These are phyloP conservation scores for Matsumurasca onukii DNA, from an alignment of 1,140 invertebrate genomes.

Conservation along the genomic window DNA sequence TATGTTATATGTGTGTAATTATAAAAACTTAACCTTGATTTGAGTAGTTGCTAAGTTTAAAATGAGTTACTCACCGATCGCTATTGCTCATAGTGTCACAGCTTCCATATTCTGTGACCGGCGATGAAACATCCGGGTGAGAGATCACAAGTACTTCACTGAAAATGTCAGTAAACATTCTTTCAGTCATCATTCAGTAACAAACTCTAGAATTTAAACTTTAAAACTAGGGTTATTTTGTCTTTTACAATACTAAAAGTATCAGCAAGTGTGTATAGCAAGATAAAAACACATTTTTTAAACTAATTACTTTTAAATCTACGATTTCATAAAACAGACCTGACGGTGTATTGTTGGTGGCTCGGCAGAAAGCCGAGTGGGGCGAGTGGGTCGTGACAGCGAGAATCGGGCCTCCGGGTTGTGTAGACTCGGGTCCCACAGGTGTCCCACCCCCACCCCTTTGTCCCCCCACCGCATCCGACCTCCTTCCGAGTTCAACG, in stretches of 20 bases:
- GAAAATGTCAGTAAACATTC: no score
- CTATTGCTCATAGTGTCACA: slow-evolving; percentile 14
- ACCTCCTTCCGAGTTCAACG: slow-evolving; percentile 53
- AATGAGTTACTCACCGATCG: slow-evolving; percentile 8
- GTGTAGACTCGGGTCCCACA: slow-evolving; percentile 56
- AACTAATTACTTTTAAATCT: no score
- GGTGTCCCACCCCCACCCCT: slow-evolving; percentile 59
- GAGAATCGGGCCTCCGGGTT: slow-evolving; percentile 45
- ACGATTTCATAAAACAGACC: slow-evolving; percentile 12
- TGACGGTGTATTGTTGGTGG: slow-evolving; percentile 40
- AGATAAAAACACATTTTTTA: no score
- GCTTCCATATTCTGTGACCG: slow-evolving; percentile 13
- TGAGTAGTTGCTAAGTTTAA: no score
- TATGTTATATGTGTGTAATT: no score
- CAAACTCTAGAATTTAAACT: no score
- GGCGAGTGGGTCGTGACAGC: slow-evolving; percentile 48
- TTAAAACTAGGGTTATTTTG: no score
- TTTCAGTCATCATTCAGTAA: no score
- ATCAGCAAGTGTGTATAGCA: no score
- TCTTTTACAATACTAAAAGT: no score
- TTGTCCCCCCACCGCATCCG: slow-evolving; percentile 66
- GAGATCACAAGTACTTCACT: slow-evolving; percentile 12
- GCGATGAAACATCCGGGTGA: background rate
- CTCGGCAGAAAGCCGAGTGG: slow-evolving; percentile 48
- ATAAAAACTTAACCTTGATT: no score